Evolutionary conservation across 1,140 invertebrate species (phyloP), one percentile per base, ranked within the genome.

Genomic region (Teleogryllus occipitalis): DNA sequence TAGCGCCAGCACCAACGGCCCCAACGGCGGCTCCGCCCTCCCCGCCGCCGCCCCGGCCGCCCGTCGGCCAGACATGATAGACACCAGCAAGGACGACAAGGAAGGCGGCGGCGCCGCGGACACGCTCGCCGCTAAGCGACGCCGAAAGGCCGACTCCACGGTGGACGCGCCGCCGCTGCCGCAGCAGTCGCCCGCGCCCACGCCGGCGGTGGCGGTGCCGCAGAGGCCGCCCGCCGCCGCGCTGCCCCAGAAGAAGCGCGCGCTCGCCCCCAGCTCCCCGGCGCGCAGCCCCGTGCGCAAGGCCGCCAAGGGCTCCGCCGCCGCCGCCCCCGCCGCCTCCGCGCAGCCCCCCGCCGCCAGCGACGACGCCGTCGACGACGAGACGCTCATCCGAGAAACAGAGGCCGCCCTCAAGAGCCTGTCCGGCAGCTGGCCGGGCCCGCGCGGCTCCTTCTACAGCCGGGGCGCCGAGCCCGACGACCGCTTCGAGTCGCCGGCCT

Each of bases 391-490:
- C 79, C 87, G 93, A 75, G 95, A 96, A 85, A 95, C 95, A 1
- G 94, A 96, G 84, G 93, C 93, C 7, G 94, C 94, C 0, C 85
- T 96, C 65, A 94, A 94, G 83, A 94, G 92, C 83, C 86, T 96
- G 0, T 95, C 94, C 0, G 94, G 93, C 7, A 94, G 91, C 83
- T 95, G 94, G 93, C 89, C 91, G 0, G 92, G 91, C 7, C 89
- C 91, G 1, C 86, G 91, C 22, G 88, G 89, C 15, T 90, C 89
- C 21, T 85, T 89, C 18, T 92, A 93, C 81, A 89, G 89, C 46
- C 86, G 89, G 65, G 89, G 90, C n/a, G 49, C 80, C 7, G 89
- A 90, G 72, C 91, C 91, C 78, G 93, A 94, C 79, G 93, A 94
- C 80, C 90, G 91, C 77, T 89, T 88, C 82, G 88, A 89, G 76